Percentiles rank a stretch among this genome's conserved stretches.
phyloP scores from a whole-genome alignment of 2,888 invertebrate species.

The Mantis religiosa region DNA sequence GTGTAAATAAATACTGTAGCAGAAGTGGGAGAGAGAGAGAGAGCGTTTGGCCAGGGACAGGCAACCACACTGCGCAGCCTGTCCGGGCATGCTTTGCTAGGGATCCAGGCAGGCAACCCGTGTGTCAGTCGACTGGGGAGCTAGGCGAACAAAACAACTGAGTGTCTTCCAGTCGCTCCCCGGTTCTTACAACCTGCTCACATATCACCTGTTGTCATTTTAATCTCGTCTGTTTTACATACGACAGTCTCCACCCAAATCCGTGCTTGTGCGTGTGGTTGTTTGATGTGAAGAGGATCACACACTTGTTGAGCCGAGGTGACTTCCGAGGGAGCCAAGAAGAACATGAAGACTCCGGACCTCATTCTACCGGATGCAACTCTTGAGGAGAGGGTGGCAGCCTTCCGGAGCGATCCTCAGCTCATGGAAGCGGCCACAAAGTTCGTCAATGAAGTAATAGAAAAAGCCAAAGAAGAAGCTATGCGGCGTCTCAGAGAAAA shows the following conservation, averaged over 20 bases:
- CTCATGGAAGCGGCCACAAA: constrained; percentile 47
- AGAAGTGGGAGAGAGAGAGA: background rate
- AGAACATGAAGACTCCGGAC: background rate
- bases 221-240: no score
- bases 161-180: background rate
- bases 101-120: background rate
- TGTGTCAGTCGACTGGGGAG: background rate
- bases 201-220: background rate
- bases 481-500: constrained; percentile 40
- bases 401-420: constrained; percentile 45
- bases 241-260: background rate
- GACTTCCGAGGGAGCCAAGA: background rate
- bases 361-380: background rate
- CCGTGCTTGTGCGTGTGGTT: background rate
- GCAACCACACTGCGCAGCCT: background rate
- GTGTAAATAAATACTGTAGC: background rate
- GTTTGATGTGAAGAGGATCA: background rate
- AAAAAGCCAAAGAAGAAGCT: constrained; percentile 46
- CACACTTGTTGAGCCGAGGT: background rate
- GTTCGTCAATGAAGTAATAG: constrained; percentile 49
- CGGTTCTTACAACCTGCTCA: background rate
- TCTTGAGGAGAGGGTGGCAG: constrained; percentile 41
- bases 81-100: background rate
- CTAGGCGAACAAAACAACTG: background rate
- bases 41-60: background rate